A percentile compares a stretch with the other conserved stretches of the same genome.
These are phyloP conservation scores for Muscidifurax raptorellus DNA, from an alignment of 1,140 invertebrate genomes.

Conservation along the genomic window DNA sequence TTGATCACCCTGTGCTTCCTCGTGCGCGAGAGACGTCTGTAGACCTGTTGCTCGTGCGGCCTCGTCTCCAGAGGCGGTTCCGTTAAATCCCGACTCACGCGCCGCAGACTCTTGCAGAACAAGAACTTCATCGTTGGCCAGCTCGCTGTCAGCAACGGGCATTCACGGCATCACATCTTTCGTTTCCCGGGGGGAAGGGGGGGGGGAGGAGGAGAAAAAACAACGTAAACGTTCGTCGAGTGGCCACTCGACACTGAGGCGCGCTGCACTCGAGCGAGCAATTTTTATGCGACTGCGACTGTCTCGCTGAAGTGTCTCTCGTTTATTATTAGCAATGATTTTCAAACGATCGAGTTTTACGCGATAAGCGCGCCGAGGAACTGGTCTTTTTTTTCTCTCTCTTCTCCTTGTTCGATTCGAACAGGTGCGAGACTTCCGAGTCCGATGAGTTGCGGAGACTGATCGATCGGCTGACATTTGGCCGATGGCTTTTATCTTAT, in stretches of 20 bases:
- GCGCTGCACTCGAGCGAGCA: background rate
- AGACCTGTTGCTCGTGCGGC: background rate
- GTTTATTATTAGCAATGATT: conserved; percentile 10
- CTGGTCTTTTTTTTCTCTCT: background rate
- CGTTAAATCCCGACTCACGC: background rate
- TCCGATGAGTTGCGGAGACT: background rate
- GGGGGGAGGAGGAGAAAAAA: too few relatives aligned
- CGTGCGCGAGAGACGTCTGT: background rate
- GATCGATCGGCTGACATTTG: conserved; percentile 37
- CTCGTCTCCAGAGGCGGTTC: background rate
- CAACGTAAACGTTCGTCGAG: background rate
- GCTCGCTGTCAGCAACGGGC: too few relatives aligned
- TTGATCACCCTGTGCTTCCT: conserved; percentile 1
- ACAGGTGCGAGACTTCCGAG: background rate
- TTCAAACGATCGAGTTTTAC: background rate
- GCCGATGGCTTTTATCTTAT: conserved; percentile 35
- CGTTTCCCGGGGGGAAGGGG: too few relatives aligned
- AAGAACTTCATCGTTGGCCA: conserved; percentile 7
- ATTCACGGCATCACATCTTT: too few relatives aligned
- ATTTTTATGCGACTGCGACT: background rate
- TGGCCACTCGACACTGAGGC: background rate
- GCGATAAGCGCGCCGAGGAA: background rate
- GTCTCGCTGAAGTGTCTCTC: background rate
- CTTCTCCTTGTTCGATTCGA: background rate
- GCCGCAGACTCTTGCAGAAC: background rate